These are phyloP conservation scores for Bembecia ichneumoniformis DNA, from an alignment of 2,888 invertebrate genomes.

Conservation along the genomic window DNA sequence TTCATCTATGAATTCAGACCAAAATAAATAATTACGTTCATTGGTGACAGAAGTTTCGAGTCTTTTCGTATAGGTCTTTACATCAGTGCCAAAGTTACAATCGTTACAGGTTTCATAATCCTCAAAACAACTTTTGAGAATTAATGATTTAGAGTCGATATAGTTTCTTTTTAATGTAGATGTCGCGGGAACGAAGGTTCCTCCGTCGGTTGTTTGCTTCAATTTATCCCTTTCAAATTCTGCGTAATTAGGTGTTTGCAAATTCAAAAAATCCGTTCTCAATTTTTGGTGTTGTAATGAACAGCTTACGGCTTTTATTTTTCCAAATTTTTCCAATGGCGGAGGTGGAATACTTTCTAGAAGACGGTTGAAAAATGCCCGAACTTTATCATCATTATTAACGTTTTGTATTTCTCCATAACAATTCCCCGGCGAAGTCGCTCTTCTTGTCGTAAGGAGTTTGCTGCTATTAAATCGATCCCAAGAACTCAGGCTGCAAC, in stretches of 20 bases:
- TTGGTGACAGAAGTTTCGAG: neutral
- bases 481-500: conserved; percentile 25
- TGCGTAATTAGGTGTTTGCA: conserved; percentile 42
- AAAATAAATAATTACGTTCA: conserved; percentile 24
- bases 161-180: conserved; percentile 40
- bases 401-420: conserved; percentile 1
- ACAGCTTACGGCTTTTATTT: conserved; percentile 14
- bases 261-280: conserved; percentile 26
- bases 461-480: conserved; percentile 20
- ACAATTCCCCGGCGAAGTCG: conserved; percentile 21
- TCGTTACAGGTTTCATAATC: conserved; percentile 47
- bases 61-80: conserved; percentile 12
- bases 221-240: conserved; percentile 45
- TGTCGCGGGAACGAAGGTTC: conserved; percentile 23
- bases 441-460: conserved; percentile 26
- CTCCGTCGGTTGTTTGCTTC: conserved; percentile 18
- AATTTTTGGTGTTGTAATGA: conserved; percentile 13
- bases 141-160: conserved; percentile 34
- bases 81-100: conserved; percentile 50
- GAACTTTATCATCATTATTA: conserved; percentile 34
- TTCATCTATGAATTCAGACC: conserved; percentile 46
- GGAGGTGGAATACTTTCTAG: conserved; percentile 50
- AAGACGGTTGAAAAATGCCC: conserved; percentile 42
- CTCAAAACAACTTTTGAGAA: conserved; percentile 24
- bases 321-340: conserved; percentile 29